Conservation (phyloP, 1,140 invertebrate genomes). For the Coelopa frigida region DNA sequence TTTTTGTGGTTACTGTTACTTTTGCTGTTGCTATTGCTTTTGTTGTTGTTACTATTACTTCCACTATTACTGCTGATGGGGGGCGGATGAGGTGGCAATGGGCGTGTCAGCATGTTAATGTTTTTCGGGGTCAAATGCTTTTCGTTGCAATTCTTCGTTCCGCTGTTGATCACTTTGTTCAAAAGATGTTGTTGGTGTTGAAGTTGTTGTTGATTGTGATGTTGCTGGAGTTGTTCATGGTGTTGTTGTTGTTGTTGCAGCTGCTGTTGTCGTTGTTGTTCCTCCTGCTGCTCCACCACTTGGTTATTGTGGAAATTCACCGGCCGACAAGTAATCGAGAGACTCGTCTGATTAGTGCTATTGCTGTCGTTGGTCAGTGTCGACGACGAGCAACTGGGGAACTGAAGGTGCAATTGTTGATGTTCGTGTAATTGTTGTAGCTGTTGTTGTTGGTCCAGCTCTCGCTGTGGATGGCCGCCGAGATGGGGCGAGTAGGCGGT, state of each 20-base stretch:
- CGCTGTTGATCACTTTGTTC: neutral
- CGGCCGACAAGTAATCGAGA: constrained; percentile 13
- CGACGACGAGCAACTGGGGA: constrained; percentile 13
- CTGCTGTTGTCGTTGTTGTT: neutral
- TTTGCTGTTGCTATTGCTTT: neutral
- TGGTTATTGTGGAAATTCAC: neutral
- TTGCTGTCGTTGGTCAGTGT: constrained; percentile 14
- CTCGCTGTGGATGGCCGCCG: neutral
- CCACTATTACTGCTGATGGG: constrained; percentile 2
- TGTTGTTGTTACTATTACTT: constrained; percentile 1
- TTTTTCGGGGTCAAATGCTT: neutral
- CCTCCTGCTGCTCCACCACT: neutral
- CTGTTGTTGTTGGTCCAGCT: constrained; percentile 1
- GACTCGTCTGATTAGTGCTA: constrained; percentile 12
- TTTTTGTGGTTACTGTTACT: constrained; percentile 1
- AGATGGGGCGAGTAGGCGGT: constrained; percentile 5
- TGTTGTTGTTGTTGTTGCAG: neutral
- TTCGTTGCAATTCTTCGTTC: constrained; percentile 7
- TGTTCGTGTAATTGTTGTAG: neutral
- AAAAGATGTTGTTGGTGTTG: neutral
- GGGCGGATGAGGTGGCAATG: constrained; percentile 7
- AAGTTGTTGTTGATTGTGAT: neutral
- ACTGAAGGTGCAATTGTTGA: constrained; percentile 2
- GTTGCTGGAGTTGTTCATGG: neutral
- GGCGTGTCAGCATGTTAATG: constrained; percentile 12